A percentile compares a stretch with the other conserved stretches of the same genome.
Conservation (phyloP, 2,113 vertebrate genomes). For the Plectropomus leopardus region DNA sequence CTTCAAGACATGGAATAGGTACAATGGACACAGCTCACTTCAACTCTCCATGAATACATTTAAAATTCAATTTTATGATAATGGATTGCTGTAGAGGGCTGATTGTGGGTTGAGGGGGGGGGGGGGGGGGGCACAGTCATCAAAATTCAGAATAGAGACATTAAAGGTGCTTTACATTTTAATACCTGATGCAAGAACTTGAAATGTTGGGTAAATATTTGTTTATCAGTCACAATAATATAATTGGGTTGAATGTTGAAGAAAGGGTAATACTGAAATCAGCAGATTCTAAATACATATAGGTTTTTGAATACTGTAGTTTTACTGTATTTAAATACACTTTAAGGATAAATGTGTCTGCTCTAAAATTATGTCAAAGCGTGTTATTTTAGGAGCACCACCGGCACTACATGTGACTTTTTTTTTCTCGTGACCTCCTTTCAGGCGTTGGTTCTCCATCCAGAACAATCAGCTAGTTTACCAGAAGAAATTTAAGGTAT, state of each 20-base stretch:
- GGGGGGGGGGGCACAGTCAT: neutral
- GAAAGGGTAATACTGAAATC: neutral
- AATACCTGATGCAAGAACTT: neutral
- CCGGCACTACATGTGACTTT: conserved; percentile 31
- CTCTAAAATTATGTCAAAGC: neutral
- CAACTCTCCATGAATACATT: neutral
- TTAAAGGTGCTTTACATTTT: conserved; percentile 11
- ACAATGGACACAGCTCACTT: conserved; percentile 14
- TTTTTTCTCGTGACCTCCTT: conserved; percentile 68
- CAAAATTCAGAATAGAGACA: neutral
- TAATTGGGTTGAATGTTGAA: neutral
- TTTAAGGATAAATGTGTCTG: neutral
- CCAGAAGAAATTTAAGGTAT: conserved; percentile 99
- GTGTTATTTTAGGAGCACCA: conserved; percentile 12
- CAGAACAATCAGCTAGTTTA: conserved; percentile 99
- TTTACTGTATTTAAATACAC: neutral
- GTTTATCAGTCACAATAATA: neutral
- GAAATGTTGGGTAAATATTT: neutral
- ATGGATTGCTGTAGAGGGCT: neutral
- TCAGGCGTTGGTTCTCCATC: conserved; percentile 99
- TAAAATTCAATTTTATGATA: neutral
- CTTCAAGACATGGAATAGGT: conserved; percentile 99
- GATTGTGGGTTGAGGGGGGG: neutral
- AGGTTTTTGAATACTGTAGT: neutral
- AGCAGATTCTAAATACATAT: neutral